Conservation (phyloP, 2,113 vertebrate genomes). For the Bos javanicus region DNA sequence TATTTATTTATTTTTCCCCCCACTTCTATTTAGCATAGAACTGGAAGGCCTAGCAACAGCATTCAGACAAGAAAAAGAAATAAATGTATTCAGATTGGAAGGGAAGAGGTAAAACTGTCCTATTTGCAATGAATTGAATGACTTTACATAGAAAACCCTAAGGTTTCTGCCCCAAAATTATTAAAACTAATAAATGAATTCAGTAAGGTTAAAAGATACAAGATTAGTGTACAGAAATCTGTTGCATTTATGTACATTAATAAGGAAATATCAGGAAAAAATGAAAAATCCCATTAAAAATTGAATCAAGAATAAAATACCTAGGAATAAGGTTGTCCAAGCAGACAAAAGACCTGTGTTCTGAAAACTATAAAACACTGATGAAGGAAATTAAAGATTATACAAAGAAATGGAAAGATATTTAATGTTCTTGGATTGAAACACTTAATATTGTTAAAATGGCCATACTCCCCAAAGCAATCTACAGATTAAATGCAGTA, state of each 20-base stretch:
- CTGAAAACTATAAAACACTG: background rate
- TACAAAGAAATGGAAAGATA: background rate
- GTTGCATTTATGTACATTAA: background rate
- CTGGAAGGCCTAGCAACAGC: background rate
- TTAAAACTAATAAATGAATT: background rate
- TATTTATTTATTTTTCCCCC: background rate
- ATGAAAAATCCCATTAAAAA: background rate
- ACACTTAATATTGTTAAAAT: background rate
- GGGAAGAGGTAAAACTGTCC: background rate
- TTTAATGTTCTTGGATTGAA: background rate
- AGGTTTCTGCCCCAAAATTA: background rate
- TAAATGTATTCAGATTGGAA: background rate
- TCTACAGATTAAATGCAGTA: background rate
- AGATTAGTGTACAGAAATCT: background rate
- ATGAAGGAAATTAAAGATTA: background rate
- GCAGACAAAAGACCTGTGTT: background rate
- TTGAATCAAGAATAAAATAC: background rate
- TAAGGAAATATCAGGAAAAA: background rate
- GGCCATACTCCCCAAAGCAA: background rate
- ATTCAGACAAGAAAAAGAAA: background rate
- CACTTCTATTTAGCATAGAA: background rate
- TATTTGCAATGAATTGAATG: background rate
- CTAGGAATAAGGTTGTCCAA: background rate
- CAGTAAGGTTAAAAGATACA: background rate
- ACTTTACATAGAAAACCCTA: background rate